These are phyloP conservation scores for Chamaetylas fuelleborni DNA, from an alignment of 2,113 vertebrate species.

Conservation along the genomic window DNA sequence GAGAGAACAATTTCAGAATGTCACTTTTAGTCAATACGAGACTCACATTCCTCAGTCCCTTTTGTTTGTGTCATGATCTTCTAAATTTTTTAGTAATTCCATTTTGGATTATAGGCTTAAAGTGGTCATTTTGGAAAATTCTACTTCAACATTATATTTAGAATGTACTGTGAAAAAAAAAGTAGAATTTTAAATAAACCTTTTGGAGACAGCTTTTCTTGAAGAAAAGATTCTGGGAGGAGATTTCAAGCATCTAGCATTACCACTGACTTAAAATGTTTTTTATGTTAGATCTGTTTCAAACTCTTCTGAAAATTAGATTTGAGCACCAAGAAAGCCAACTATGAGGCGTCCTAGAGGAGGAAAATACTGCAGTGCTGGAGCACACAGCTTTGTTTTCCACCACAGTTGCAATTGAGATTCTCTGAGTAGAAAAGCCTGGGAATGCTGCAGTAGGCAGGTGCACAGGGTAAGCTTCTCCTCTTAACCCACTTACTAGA, in stretches of 20 bases:
- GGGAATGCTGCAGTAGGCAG: not conserved
- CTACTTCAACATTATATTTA: not conserved
- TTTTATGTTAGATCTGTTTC: not conserved
- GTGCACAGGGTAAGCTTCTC: not conserved
- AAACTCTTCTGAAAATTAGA: not conserved
- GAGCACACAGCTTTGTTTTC: not conserved
- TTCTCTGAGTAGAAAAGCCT: not conserved
- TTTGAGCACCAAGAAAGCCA: not conserved
- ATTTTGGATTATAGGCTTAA: not conserved
- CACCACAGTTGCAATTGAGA: not conserved
- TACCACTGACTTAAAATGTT: not conserved
- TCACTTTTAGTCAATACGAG: slow-evolving; percentile 8
- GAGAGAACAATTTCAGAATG: slow-evolving; percentile 43
- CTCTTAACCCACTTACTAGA: not conserved
- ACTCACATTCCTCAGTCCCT: not conserved
- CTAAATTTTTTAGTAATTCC: slow-evolving; percentile 1
- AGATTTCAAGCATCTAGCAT: not conserved
- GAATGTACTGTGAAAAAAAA: not conserved
- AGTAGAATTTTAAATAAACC: not conserved
- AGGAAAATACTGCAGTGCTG: not conserved
- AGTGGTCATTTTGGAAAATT: slow-evolving; percentile 1
- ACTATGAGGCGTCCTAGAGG: not conserved
- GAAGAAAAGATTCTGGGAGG: not conserved
- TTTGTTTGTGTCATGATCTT: not conserved
- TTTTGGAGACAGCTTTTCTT: not conserved